A percentile compares a stretch with the other conserved stretches of the same genome.
These are phyloP conservation scores for Micromys minutus DNA, from an alignment of 2,113 vertebrate genomes.

Conservation along the genomic window DNA sequence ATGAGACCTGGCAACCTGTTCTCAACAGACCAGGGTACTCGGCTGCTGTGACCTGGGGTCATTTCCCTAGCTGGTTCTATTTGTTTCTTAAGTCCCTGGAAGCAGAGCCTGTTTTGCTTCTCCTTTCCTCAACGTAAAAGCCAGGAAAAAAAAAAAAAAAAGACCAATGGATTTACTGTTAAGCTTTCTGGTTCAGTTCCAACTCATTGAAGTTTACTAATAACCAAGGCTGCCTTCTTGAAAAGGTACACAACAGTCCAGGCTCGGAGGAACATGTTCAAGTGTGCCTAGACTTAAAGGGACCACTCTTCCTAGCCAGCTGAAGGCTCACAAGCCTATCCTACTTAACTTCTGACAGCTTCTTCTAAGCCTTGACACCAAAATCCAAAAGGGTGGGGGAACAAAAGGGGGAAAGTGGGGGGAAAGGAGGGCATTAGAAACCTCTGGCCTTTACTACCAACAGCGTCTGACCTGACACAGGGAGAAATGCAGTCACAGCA, in stretches of 20 bases:
- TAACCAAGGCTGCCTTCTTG: constrained; percentile 22
- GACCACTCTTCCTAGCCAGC: background rate
- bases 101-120: constrained; percentile 34
- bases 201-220: constrained; percentile 56
- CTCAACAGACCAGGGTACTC: constrained; percentile 22
- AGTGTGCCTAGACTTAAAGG: constrained; percentile 41
- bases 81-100: constrained; percentile 66
- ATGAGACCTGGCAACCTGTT: background rate
- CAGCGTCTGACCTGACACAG: background rate
- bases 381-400: background rate
- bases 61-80: constrained; percentile 68
- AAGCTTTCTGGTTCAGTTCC: constrained; percentile 62
- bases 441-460: background rate
- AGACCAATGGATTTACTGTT: constrained; percentile 30
- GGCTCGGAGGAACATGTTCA: background rate
- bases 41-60: constrained; percentile 32
- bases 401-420: background rate
- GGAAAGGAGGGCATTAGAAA: constrained; percentile 6
- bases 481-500: background rate
- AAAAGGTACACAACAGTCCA: constrained; percentile 42
- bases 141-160: background rate
- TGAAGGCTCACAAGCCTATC: background rate
- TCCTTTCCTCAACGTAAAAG: constrained; percentile 66
- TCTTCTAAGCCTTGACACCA: constrained; percentile 44
- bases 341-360: background rate